phyloP scores from a whole-genome alignment of 2,888 invertebrate genomes.

The Cephus spinipes region DNA sequence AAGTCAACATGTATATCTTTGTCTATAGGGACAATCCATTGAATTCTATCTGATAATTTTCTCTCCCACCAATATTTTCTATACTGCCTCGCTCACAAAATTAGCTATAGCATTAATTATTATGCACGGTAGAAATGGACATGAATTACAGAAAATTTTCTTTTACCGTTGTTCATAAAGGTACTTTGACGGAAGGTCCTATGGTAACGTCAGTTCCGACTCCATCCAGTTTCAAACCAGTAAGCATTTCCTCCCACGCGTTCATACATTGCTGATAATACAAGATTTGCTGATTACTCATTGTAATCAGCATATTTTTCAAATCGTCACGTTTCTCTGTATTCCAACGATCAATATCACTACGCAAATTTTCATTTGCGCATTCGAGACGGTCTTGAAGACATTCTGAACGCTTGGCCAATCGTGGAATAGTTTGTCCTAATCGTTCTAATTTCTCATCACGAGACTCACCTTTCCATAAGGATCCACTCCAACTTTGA shows the following conservation, averaged over 20 bases:
- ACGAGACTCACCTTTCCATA: slow-evolving; percentile 73
- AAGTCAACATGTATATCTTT: neutral
- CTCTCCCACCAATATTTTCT: no score
- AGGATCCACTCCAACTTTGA: slow-evolving; percentile 66
- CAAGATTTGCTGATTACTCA: slow-evolving; percentile 75
- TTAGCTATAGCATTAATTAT: neutral
- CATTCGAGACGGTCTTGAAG: slow-evolving; percentile 75
- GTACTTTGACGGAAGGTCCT: slow-evolving; percentile 44
- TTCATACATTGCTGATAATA: slow-evolving; percentile 73
- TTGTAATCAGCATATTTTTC: slow-evolving; percentile 72
- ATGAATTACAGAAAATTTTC: neutral
- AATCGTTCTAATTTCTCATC: slow-evolving; percentile 70
- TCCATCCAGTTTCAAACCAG: slow-evolving; percentile 54
- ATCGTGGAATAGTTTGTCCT: slow-evolving; percentile 67
- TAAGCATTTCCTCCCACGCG: slow-evolving; percentile 71
- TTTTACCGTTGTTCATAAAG: slow-evolving; percentile 33
- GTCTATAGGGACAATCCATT: neutral
- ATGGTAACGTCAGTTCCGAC: slow-evolving; percentile 47
- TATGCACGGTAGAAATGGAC: neutral
- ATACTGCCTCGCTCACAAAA: neutral
- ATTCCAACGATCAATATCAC: slow-evolving; percentile 78
- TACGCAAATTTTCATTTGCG: slow-evolving; percentile 76
- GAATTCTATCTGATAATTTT: neutral
- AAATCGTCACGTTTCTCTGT: slow-evolving; percentile 74
- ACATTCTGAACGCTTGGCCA: slow-evolving; percentile 69